Evolutionary conservation across 2,888 invertebrate genomes (phyloP).

Genomic region (Megalurothrips usitatus): DNA sequence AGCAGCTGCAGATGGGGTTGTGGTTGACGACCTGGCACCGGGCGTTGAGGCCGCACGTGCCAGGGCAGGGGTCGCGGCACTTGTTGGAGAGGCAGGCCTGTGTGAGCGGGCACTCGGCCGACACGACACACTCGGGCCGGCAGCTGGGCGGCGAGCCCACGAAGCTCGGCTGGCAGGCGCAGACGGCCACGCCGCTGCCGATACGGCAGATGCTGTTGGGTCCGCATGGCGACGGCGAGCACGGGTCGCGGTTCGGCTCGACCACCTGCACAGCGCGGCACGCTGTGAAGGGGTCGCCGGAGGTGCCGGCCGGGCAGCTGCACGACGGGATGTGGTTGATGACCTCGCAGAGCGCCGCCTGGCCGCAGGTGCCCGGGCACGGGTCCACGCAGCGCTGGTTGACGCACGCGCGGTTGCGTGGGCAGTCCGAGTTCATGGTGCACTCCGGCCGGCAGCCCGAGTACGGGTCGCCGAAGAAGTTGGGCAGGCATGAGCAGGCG

Average conservation of each 20-base stretch:
- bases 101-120: constrained; percentile 62
- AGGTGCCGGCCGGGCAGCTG: constrained; percentile 52
- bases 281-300: constrained; percentile 56
- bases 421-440: constrained; percentile 66
- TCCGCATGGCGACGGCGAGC: constrained; percentile 66
- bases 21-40: constrained; percentile 63
- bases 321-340: constrained; percentile 57
- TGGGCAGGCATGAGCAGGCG: constrained; percentile 48
- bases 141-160: constrained; percentile 64
- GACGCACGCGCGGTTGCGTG: constrained; percentile 64
- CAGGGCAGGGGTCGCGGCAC: constrained; percentile 61
- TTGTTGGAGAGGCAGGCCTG: constrained; percentile 62
- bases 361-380: constrained; percentile 54
- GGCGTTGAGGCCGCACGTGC: constrained; percentile 60
- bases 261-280: constrained; percentile 42
- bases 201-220: constrained; percentile 65
- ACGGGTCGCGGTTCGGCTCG: constrained; percentile 37
- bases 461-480: constrained; percentile 51
- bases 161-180: constrained; percentile 67
- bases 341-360: constrained; percentile 54
- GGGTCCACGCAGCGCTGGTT: constrained; percentile 71
- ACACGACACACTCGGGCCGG: constrained; percentile 60
- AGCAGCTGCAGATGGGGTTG: constrained; percentile 63
- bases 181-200: constrained; percentile 57
- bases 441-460: constrained; percentile 75